Evolutionary conservation across 2,797 vertebrate genomes (phyloP), one percentile per base, ranked within the genome.

Genomic region (Zalophus californianus): DNA sequence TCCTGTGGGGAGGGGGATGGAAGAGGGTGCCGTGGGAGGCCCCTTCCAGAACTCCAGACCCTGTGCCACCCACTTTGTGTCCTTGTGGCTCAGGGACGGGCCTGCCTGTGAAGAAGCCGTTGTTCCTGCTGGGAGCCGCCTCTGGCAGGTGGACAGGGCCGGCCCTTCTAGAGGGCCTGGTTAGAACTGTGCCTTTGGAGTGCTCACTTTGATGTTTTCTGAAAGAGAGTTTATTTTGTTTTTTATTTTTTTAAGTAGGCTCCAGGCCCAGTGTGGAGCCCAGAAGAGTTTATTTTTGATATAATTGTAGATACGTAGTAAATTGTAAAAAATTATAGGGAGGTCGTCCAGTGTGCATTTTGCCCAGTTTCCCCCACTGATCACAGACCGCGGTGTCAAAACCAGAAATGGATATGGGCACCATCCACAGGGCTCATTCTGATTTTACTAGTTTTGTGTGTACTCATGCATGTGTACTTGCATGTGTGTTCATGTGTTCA

Each of bases 391-490:
- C 8, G 14, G 60, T 9, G 15, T 82, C 29, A 7, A 14, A 78
- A 29, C 48, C 11, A 18, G 73, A 44, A 11, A 21, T 5, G 7
- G 18, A 4, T 15, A 0, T 20, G 1, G 1, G 3, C 23, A 7
- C 32, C 4, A 2, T 35, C 32, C 44, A 3, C 41, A 89, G 70
- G 41, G 44, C 64, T 41, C 0, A 0, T 20, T 82, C 13, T 3
- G 14, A 50, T 11, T 4, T 38, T n/a, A 3, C 18, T 4, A 2
- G 58, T 62, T 68, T 1, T 75, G 14, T 4, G 9, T 1, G 9
- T 2, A 0, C 1, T 0, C 2, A 0, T 16, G 16, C 52, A 9
- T 8, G 29, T 16, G 79, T 48, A 29, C 27, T 29, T 11, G n/a
- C 9, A 5, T 29, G 79, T 2, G 48, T 60, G 41, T 44, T 73